Base-by-base conservation (phyloP, 1,140 invertebrate species). In the Pseudomyrmex flavicornis region DNA sequence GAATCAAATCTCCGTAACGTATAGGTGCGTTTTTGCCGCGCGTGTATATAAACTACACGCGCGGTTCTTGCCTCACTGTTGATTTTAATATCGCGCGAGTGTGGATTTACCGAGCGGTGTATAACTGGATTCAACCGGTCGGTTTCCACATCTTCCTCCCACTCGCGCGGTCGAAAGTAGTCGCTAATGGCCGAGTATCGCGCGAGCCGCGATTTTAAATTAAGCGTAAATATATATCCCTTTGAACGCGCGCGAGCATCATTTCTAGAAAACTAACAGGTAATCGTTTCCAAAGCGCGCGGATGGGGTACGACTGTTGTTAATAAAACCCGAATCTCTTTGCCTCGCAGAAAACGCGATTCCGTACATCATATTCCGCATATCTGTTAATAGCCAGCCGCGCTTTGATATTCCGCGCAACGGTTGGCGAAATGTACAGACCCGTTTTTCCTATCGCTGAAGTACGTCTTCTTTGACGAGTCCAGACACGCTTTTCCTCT, bases 191-290 rank as follows among this genome's bases (percentile, higher is more conserved):
- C 56, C 76, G 66, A 35, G 66, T 68, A 48, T 59, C 50, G 76
- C 69, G 65, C 72, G 46, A 58, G 22, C 12, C 76, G 54, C 46
- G 66, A 70, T 80, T 80, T 80, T 80, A 61, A 80, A 80, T 80
- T 80, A 80, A 80, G 76, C 66, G 76, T 66, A 80, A 80, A 80
- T 80, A 80, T 59, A 80, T 80, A 80, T 59, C 56, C 66, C 66
- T 80, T 80, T 80, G 66, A 72, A 59, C 44, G 35, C 35, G 35
- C 35, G 35, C 35, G 66, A 35, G 9, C 48, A 80, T 80, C 66
- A 58, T 80, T 80, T 80, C 76, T 72, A 80, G 66, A 70, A 35
- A 72, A 70, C 76, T 80, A 80, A 80, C 66, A 70, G 66, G 46
- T 59, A 80, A 35, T 58, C n/a, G 44, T 66, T 50, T 66, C 61